These are phyloP conservation scores for Tichodroma muraria DNA, from an alignment of 2,113 vertebrate species.

Conservation along the genomic window DNA sequence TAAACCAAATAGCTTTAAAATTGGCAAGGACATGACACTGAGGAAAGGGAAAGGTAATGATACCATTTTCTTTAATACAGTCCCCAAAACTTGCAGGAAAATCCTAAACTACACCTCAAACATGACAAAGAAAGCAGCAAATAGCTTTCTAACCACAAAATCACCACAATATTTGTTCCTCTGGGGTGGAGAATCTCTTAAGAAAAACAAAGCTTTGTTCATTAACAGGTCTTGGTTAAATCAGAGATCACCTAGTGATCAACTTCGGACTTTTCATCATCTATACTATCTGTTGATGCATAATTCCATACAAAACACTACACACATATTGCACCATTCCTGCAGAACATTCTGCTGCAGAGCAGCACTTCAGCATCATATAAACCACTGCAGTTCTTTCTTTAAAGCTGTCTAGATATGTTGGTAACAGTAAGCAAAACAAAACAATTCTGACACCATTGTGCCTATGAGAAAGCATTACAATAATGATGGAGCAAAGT, in stretches of 20 bases:
- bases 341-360: background rate
- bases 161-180: background rate
- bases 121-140: background rate
- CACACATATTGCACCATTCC: background rate
- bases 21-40: background rate
- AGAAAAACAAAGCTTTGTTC: background rate
- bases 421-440: background rate
- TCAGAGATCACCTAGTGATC: background rate
- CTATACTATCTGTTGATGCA: background rate
- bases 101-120: background rate
- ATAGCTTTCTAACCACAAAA: background rate
- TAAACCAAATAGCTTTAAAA: background rate
- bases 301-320: background rate
- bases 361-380: background rate
- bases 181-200: background rate
- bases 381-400: background rate
- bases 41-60: background rate
- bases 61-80: background rate
- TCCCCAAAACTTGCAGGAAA: background rate
- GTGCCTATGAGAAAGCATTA: background rate
- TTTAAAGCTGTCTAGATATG: background rate
- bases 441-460: background rate
- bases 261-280: background rate
- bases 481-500: background rate
- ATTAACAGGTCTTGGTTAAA: background rate